Evolutionary conservation across 2,113 vertebrate genomes (phyloP).

Genomic region (Montifringilla adamsi): DNA sequence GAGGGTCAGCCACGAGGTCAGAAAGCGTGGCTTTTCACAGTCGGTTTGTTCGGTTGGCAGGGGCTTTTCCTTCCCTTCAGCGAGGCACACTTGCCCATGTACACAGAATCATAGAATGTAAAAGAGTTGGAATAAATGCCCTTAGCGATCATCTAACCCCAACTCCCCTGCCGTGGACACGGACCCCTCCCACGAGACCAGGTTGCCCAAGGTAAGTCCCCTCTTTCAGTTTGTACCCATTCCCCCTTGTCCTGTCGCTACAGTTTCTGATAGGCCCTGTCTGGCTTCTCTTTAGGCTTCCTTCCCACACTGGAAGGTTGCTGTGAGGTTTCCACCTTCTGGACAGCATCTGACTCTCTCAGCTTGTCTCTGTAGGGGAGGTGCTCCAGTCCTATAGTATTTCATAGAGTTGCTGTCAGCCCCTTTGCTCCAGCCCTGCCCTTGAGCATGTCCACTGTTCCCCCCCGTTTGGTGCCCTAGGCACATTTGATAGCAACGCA

Average conservation of each 20-base stretch:
- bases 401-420: background rate
- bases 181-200: background rate
- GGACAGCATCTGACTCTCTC: background rate
- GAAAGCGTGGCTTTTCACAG: background rate
- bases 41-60: background rate
- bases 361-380: background rate
- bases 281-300: background rate
- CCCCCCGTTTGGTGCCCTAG: background rate
- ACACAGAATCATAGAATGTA: background rate
- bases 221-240: background rate
- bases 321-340: background rate
- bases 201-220: background rate
- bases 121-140: background rate
- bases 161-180: background rate
- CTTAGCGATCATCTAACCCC: background rate
- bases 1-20: background rate
- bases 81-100: background rate
- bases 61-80: background rate
- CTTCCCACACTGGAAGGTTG: background rate
- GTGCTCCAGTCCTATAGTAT: background rate
- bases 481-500: background rate
- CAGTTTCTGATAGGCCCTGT: background rate
- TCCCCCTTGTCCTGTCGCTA: no score
- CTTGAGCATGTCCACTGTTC: fast-evolving
- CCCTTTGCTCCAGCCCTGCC: background rate